These are phyloP conservation scores for Steinernema carpocapsae DNA, from an alignment of 2,888 invertebrate genomes.

Conservation along the genomic window DNA sequence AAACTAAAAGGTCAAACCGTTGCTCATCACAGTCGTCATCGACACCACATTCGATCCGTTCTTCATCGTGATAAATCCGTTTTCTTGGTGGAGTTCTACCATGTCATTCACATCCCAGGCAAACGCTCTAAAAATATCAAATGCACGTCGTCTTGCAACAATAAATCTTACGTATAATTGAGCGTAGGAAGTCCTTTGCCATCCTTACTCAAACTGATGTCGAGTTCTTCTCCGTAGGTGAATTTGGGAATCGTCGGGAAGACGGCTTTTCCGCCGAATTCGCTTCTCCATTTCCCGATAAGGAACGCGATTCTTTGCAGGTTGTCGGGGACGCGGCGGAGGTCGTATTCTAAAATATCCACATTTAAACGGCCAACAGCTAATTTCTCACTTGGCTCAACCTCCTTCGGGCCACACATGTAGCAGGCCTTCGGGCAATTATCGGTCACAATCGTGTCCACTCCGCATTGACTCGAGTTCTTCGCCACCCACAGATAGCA, in stretches of 20 bases:
- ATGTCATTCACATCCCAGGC: slow-evolving; percentile 68
- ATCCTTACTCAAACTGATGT: slow-evolving; percentile 55
- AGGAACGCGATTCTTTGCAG: slow-evolving; percentile 64
- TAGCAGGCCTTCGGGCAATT: slow-evolving; percentile 57
- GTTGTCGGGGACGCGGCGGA: slow-evolving; percentile 52
- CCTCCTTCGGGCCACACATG: slow-evolving; percentile 46
- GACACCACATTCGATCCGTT: slow-evolving; percentile 54
- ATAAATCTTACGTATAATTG: slow-evolving; percentile 63
- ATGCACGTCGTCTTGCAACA: not conserved
- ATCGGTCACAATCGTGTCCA: slow-evolving; percentile 50
- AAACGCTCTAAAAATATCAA: slow-evolving; percentile 58
- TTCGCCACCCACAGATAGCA: slow-evolving; percentile 55
- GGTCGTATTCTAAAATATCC: slow-evolving; percentile 60
- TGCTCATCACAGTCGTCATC: slow-evolving; percentile 67
- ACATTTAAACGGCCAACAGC: no score
- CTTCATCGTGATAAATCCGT: slow-evolving; percentile 63
- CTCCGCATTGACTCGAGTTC: slow-evolving; percentile 48
- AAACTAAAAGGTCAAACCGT: no score
- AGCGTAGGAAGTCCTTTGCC: slow-evolving; percentile 48
- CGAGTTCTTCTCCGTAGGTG: slow-evolving; percentile 68
- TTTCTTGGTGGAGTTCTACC: slow-evolving; percentile 67
- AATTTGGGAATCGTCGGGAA: slow-evolving; percentile 69
- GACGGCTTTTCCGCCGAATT: slow-evolving; percentile 65
- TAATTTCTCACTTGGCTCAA: slow-evolving; percentile 12
- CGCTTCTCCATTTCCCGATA: slow-evolving; percentile 67